Percentiles rank a stretch among this genome's conserved stretches.
These are phyloP conservation scores for Galaxea fascicularis DNA, from an alignment of 92 coral and sea anemone genomes.

Conservation along the genomic window DNA sequence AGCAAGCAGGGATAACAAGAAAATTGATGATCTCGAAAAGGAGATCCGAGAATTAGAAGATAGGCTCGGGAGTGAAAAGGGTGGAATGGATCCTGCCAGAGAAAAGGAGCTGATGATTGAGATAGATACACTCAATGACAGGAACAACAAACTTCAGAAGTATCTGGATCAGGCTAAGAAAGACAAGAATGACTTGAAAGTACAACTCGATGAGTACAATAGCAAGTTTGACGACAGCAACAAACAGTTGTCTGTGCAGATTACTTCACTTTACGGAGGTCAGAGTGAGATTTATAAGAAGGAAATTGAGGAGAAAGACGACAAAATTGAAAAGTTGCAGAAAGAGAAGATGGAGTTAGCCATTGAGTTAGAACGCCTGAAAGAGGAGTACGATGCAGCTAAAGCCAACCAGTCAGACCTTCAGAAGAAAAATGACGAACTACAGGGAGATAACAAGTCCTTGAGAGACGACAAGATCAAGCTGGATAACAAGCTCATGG, in stretches of 20 bases:
- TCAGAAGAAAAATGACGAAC: slow-evolving; percentile 48
- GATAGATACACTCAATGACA: slow-evolving; percentile 49
- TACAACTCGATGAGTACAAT: slow-evolving; percentile 66
- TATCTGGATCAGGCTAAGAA: slow-evolving; percentile 51
- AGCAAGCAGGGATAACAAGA: slow-evolving; percentile 34
- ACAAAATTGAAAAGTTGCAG: slow-evolving; percentile 60
- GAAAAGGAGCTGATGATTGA: slow-evolving; percentile 57
- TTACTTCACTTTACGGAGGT: slow-evolving; percentile 67
- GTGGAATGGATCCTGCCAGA: slow-evolving; percentile 48
- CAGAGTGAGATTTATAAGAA: slow-evolving; percentile 70
- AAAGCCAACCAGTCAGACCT: slow-evolving; percentile 45
- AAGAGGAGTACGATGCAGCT: slow-evolving; percentile 53
- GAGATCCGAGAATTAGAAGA: slow-evolving; percentile 61
- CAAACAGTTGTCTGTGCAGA: slow-evolving; percentile 69
- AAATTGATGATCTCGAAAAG: slow-evolving; percentile 55
- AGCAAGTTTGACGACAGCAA: slow-evolving; percentile 66
- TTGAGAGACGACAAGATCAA: slow-evolving; percentile 68
- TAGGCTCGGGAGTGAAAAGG: slow-evolving; percentile 38
- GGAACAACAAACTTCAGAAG: slow-evolving; percentile 55
- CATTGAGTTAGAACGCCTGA: slow-evolving; percentile 62
- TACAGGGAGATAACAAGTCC: slow-evolving; percentile 36
- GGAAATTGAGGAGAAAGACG: slow-evolving; percentile 72
- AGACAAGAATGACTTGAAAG: slow-evolving; percentile 54
- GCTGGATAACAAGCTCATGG: slow-evolving; percentile 65
- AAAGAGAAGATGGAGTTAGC: slow-evolving; percentile 63